phyloP scores from a whole-genome alignment of 2,113 vertebrate genomes.

The Hipposideros armiger region DNA sequence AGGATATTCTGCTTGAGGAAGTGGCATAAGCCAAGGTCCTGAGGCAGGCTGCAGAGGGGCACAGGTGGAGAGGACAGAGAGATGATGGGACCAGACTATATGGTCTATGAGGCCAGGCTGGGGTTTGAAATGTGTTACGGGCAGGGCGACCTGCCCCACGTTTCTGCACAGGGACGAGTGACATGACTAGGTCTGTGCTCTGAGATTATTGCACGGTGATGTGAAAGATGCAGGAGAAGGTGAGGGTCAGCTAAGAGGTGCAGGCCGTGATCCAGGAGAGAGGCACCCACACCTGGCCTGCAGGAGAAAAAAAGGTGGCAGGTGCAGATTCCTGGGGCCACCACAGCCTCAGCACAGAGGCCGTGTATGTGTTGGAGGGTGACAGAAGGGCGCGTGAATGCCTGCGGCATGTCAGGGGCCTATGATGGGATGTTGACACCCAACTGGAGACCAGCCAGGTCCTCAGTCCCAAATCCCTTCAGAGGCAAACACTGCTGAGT shows the following conservation, averaged over 20 bases:
- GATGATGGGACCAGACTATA: rapidly evolving
- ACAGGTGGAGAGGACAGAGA: not conserved
- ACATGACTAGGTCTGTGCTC: not conserved
- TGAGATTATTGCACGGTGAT: too few species aligned
- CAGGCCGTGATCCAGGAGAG: not conserved
- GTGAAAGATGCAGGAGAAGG: not conserved
- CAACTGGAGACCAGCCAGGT: too few species aligned
- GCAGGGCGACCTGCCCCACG: not conserved
- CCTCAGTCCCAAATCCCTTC: too few species aligned
- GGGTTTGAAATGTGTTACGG: too few species aligned
- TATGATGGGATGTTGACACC: too few species aligned
- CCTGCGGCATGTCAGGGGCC: too few species aligned
- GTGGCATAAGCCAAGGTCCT: not conserved
- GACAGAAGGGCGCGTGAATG: rapidly evolving
- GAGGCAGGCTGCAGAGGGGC: not conserved
- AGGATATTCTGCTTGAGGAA: not conserved
- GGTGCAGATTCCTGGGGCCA: not conserved
- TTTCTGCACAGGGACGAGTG: not conserved
- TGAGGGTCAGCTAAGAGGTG: not conserved
- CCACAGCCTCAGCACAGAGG: not conserved
- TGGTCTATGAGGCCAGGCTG: rapidly evolving
- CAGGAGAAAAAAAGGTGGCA: not conserved
- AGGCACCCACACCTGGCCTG: not conserved
- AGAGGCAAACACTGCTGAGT: too few species aligned
- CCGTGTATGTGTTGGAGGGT: too few species aligned